Base-by-base conservation (phyloP, 2,888 invertebrate genomes). In the Melikaiella ostensackeni region DNA sequence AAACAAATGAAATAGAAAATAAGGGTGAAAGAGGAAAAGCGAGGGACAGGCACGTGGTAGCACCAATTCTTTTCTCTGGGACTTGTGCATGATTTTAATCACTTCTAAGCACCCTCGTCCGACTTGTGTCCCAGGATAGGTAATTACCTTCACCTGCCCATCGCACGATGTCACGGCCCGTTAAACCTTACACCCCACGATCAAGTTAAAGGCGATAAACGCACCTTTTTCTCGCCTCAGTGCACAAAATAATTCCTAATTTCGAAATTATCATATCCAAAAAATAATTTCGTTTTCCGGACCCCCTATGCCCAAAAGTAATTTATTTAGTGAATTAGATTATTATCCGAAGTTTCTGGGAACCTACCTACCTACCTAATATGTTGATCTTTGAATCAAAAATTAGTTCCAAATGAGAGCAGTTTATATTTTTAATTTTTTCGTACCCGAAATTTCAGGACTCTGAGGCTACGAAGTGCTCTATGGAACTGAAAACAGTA, bases 71-170 rank as follows among this genome's bases (percentile, higher is more conserved):
- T 62, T 30, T 46, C 38, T 75, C 79, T 76, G 75, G 80, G 79
- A 80, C 81, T 74, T 64, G 73, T 75, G 74, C 38, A 75, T 74
- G 75, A 81, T 76, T 81, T 79, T 77, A 84, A 83, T 83, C 83
- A 80, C 79, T 79, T 50, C 64, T 42, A 42, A 46, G 61, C 50
- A 75, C 55, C 78, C 75, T 27, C 42, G 79, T 77, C 77, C 63
- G 35, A 78, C 78, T 75, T 80, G 75, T 73, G 50, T 70, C 57
- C 78, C 76, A 46, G 27, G 27, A 59, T 73, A 82, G 75, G 50
- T 82, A 84, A 86, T 86, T 85, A 82, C 82, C 85, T 85, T 86
- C 89, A 89, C 88, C 89, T 89, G 88, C 83, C 79, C 83, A 81
- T 62, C 84, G 80, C n/a, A n/a, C 85, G 84, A 87, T 83, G 86